Conservation (phyloP, 2,888 invertebrate species). For the Diplolepis rosae region DNA sequence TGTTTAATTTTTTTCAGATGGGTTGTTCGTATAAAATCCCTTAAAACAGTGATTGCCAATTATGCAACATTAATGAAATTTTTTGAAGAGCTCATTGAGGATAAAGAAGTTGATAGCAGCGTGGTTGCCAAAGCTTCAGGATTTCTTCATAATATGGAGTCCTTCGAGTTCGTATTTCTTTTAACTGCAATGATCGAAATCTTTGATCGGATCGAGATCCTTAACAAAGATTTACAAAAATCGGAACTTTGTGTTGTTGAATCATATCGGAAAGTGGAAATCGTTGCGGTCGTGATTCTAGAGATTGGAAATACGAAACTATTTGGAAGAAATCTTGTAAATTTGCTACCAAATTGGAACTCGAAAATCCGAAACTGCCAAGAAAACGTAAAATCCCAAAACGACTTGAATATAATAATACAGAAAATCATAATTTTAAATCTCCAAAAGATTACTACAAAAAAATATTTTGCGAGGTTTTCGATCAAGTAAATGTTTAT, state of each 20-base stretch:
- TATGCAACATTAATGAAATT: neutral
- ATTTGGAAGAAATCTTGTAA: constrained; percentile 27
- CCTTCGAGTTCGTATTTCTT: constrained; percentile 29
- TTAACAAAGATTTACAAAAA: constrained; percentile 37
- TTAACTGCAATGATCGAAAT: neutral
- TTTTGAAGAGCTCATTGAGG: constrained; percentile 34
- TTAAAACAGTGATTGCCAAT: neutral
- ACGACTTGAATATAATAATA: constrained; percentile 2
- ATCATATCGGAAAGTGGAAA: constrained; percentile 36
- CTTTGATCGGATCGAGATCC: neutral
- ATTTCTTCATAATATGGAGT: constrained; percentile 33
- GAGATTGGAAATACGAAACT: constrained; percentile 35
- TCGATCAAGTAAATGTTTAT: constrained; percentile 34
- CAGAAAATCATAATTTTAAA: neutral
- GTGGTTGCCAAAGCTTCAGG: constrained; percentile 36
- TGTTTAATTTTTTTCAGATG: neutral
- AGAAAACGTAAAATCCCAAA: constrained; percentile 29
- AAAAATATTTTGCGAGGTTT: constrained; percentile 32
- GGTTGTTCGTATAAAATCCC: neutral
- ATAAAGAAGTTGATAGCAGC: constrained; percentile 29
- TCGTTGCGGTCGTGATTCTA: constrained; percentile 21
- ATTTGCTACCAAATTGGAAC: neutral
- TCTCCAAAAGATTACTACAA: constrained; percentile 32
- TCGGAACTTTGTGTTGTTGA: constrained; percentile 34
- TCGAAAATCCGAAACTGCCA: constrained; percentile 26